A percentile compares a stretch with the other conserved stretches of the same genome.
phyloP scores from a whole-genome alignment of 1,140 invertebrate species.

The Adoxophyes honmai region DNA sequence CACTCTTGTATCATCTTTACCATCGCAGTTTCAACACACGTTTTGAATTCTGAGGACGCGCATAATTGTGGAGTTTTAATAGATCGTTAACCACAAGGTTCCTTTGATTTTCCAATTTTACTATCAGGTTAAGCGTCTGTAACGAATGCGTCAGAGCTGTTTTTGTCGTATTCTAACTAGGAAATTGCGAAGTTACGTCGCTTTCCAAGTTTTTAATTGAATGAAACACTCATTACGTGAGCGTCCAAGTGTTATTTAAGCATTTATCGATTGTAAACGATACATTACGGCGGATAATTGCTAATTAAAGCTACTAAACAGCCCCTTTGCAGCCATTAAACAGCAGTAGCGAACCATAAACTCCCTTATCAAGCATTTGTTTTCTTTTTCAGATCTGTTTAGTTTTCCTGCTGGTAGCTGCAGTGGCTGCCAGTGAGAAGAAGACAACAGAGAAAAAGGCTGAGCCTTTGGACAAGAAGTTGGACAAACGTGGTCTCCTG shows the following conservation, averaged over 20 bases:
- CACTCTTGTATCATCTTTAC: not conserved
- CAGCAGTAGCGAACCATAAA: not conserved
- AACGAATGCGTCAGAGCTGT: conserved; percentile 8
- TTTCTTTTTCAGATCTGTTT: conserved; percentile 80
- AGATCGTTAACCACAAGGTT: not conserved
- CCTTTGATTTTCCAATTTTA: not conserved
- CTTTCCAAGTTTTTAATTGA: conserved; percentile 14
- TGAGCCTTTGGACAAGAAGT: conserved; percentile 77
- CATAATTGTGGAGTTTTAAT: conserved; percentile 3
- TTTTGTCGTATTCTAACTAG: conserved; percentile 6
- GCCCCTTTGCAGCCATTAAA: not conserved
- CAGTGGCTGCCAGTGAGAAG: conserved; percentile 79
- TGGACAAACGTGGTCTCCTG: conserved; percentile 80
- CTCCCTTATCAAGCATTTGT: conserved; percentile 16
- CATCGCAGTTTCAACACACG: not conserved
- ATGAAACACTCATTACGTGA: conserved; percentile 6
- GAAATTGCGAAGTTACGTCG: not conserved
- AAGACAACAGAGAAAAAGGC: conserved; percentile 80
- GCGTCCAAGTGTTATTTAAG: not conserved
- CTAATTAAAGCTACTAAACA: not conserved
- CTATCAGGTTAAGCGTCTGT: not conserved
- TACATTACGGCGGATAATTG: conserved; percentile 4
- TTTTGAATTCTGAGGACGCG: not conserved
- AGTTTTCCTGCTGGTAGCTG: conserved; percentile 84
- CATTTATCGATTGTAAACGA: conserved; percentile 12